Evolutionary conservation across 2,888 invertebrate genomes (phyloP).

Genomic region (Tenthredo scrophulariae): DNA sequence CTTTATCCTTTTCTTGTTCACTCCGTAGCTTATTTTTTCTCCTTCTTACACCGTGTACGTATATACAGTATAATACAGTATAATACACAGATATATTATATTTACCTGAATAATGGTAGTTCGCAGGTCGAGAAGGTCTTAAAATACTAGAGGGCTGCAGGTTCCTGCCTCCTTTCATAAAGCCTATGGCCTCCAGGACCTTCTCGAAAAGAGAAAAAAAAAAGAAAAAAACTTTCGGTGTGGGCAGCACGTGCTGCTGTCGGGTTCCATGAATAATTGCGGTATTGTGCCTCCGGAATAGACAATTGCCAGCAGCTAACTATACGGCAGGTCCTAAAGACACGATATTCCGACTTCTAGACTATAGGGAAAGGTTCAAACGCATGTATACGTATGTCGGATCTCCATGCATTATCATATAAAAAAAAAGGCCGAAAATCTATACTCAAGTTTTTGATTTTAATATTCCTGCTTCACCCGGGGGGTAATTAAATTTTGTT

Average conservation of each 20-base stretch:
- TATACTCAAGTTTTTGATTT: not conserved
- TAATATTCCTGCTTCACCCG: not conserved
- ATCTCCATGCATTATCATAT: not conserved
- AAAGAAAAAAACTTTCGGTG: slow-evolving; percentile 6
- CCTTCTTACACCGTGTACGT: not conserved
- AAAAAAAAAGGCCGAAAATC: not conserved
- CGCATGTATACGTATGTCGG: not conserved
- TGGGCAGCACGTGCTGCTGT: slow-evolving; percentile 55
- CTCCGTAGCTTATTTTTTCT: not conserved
- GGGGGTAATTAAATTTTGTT: slow-evolving; percentile 38
- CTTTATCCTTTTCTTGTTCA: slow-evolving; percentile 19
- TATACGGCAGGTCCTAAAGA: slow-evolving; percentile 46
- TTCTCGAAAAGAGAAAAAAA: not conserved
- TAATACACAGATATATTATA: not conserved
- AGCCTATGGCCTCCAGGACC: not conserved
- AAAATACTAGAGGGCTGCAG: not conserved
- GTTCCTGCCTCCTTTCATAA: not conserved
- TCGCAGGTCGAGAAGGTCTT: slow-evolving; percentile 44
- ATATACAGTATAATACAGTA: not conserved
- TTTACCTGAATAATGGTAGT: slow-evolving; percentile 27
- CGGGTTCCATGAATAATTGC: slow-evolving; percentile 48
- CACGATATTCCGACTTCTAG: not conserved
- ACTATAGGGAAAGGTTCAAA: not conserved
- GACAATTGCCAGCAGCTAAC: slow-evolving; percentile 53
- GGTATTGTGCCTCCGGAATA: slow-evolving; percentile 46